Evolutionary conservation across 1,140 invertebrate genomes (phyloP), one percentile per base, ranked within the genome.

Genomic region (Caerostris extrusa): DNA sequence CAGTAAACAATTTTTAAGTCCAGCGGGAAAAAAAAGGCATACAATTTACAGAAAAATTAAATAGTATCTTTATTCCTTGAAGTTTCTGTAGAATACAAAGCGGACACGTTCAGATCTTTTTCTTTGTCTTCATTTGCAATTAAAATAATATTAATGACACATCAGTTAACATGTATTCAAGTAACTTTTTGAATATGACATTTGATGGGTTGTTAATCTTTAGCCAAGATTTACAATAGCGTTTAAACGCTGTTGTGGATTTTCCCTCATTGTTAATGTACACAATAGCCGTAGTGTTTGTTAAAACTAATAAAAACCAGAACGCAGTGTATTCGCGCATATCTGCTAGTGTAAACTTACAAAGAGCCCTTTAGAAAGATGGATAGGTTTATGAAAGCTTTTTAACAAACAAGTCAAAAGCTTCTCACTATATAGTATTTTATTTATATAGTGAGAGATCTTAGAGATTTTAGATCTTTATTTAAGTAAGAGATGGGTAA

Each of bases 311-410:
- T 67, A 67, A 67, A 67, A 67, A 67, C 17, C 61, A 67, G 61
- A 67, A n/a, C 17, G 61, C 61, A 6, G 17, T 67, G 14, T n/a
- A 67, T n/a, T n/a, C 61, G 10, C n/a, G 61, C 61, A n/a, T n/a
- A 67, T 67, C 61, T 67, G 17, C 61, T 3, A 67, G 12, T 14
- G 61, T 67, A 67, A 67, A 67, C 61, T 5, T 17, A 14, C 60
- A 61, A 67, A 67, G n/a, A n/a, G 50, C 3, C 7, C 3, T 77
- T 53, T 50, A 77, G 12, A 10, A 77, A 77, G 71, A 77, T 77
- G 71, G 71, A 77, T 77, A 77, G 34, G 34, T 77, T 77, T 77
- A 77, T 77, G 53, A 77, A 77, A 77, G 71, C 50, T 12, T 10
- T 77, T 77, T 50, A 77, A 50, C 34, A 34, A 34, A 50, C 71